Percentiles rank a stretch among this genome's conserved stretches.
These are phyloP conservation scores for Hippotragus niger DNA, from an alignment of 2,113 vertebrate genomes.

Conservation along the genomic window DNA sequence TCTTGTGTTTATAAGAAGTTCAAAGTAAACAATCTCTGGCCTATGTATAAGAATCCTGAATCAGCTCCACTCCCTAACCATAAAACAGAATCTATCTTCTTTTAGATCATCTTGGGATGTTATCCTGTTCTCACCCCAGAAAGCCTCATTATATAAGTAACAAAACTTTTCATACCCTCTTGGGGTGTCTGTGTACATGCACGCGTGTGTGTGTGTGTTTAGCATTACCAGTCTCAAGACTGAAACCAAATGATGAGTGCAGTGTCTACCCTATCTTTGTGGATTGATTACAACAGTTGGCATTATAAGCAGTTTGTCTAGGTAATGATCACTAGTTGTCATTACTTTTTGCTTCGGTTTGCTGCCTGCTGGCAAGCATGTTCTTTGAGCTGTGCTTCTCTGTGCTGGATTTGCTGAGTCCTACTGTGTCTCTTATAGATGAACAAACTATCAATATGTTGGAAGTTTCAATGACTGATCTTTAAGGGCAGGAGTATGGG, in stretches of 20 bases:
- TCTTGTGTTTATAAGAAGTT: neutral
- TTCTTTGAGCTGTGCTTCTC: neutral
- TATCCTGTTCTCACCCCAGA: neutral
- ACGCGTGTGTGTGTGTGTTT: accelerated
- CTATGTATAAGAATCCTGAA: neutral
- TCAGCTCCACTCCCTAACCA: neutral
- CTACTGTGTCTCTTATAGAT: neutral
- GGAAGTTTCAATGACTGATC: neutral
- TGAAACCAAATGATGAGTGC: neutral
- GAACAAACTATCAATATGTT: neutral
- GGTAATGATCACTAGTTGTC: no score
- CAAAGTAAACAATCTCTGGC: neutral
- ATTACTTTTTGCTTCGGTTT: neutral
- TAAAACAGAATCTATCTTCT: neutral
- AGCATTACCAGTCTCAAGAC: neutral
- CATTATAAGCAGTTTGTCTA: neutral
- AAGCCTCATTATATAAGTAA: neutral
- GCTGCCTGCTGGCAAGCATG: neutral
- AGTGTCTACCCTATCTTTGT: no score
- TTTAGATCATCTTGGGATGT: neutral
- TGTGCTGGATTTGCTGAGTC: neutral
- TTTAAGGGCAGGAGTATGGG: neutral
- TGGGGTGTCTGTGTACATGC: accelerated
- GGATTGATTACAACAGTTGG: neutral
- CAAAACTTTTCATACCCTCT: neutral